Percentiles rank a stretch among this genome's conserved stretches.
These are phyloP conservation scores for Hemiprocne comata DNA, from an alignment of 2,113 vertebrate genomes.

Conservation along the genomic window DNA sequence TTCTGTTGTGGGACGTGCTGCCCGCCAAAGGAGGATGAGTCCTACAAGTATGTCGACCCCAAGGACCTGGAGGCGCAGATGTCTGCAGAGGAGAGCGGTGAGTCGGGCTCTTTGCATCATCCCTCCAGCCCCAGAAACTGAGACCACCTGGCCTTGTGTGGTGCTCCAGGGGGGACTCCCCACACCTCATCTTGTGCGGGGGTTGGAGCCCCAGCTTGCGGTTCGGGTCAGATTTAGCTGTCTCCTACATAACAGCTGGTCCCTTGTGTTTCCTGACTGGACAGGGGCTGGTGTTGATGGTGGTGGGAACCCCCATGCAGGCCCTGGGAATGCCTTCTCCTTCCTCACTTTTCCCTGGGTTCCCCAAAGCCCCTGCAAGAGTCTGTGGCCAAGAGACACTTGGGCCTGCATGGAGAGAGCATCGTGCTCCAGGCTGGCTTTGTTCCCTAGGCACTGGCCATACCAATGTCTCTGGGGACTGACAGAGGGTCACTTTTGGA, in stretches of 20 bases:
- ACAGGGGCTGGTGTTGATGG: background rate
- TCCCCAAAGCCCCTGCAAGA: background rate
- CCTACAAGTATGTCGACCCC: constrained; percentile 82
- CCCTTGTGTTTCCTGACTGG: rapidly evolving
- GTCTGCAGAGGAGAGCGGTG: constrained; percentile 78
- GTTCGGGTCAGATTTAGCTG: rapidly evolving
- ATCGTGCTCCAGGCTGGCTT: background rate
- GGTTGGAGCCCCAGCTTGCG: background rate
- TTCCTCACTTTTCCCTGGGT: no score
- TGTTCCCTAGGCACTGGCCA: background rate
- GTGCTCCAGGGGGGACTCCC: no score
- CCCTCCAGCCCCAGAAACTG: background rate
- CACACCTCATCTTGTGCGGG: rapidly evolving
- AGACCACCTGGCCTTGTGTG: background rate
- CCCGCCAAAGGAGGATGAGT: constrained; percentile 81
- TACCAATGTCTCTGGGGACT: background rate
- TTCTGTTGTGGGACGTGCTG: constrained; percentile 89
- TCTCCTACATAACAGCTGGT: background rate
- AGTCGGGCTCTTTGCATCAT: background rate
- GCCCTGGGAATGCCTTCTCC: background rate
- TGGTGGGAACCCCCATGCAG: rapidly evolving
- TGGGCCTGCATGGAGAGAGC: rapidly evolving
- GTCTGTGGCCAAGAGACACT: background rate
- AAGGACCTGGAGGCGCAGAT: constrained; percentile 87
- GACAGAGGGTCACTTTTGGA: background rate